phyloP scores from a whole-genome alignment of 2,113 vertebrate genomes.

The Corapipo altera region DNA sequence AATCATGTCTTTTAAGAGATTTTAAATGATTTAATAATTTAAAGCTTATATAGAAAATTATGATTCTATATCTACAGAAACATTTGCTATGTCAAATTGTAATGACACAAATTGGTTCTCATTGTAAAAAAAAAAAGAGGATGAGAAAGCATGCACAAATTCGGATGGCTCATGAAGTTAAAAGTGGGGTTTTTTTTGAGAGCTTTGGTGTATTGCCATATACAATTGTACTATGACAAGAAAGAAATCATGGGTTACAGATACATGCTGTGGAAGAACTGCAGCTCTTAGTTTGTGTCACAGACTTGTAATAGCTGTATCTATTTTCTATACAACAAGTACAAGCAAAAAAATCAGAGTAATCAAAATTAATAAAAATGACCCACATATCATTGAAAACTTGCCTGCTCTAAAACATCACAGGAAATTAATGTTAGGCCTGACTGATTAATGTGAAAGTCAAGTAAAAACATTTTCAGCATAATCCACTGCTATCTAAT shows the following conservation, averaged over 20 bases:
- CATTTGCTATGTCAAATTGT: background rate
- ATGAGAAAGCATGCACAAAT: background rate
- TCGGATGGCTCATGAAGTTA: background rate
- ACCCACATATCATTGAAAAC: background rate
- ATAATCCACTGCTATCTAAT: background rate
- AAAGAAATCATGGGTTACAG: background rate
- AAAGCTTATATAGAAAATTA: background rate
- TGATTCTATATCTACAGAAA: background rate
- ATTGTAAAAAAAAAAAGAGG: background rate
- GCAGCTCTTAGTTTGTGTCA: background rate
- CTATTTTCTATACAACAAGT: background rate
- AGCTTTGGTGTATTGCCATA: background rate
- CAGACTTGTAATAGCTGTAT: background rate
- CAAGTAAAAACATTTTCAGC: background rate
- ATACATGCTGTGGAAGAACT: background rate
- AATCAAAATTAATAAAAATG: background rate
- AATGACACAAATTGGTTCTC: background rate
- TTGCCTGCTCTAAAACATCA: background rate
- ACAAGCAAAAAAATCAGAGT: background rate
- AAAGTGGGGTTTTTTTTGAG: background rate
- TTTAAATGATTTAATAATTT: background rate
- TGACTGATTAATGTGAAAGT: background rate
- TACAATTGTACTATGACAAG: background rate
- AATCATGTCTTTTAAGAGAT: background rate
- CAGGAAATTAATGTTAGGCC: background rate